Percentiles rank a stretch among this genome's conserved stretches.
Evolutionary conservation across 2,113 vertebrate species (phyloP).

Genomic region (Nyctereutes procyonoides): DNA sequence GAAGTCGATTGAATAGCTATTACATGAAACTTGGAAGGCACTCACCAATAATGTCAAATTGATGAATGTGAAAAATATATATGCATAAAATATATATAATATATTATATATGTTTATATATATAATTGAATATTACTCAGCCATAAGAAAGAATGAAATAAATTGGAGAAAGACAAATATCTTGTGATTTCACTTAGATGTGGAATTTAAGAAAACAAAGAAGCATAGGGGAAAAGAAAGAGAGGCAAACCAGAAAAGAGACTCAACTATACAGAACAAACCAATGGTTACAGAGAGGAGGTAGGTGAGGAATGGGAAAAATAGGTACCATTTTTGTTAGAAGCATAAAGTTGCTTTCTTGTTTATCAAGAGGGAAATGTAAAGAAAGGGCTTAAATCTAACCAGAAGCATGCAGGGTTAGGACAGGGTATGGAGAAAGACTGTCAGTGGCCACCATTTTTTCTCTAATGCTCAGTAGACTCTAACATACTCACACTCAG

Average conservation of each 20-base stretch:
- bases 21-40: background rate
- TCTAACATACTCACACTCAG: background rate
- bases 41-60: background rate
- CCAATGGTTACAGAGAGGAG: background rate
- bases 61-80: background rate
- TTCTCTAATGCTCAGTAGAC: background rate
- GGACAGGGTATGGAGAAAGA: background rate
- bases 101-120: too few species aligned
- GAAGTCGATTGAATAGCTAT: background rate
- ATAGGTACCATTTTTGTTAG: background rate
- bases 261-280: background rate
- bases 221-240: background rate
- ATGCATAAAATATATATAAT: background rate
- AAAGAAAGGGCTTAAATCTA: background rate
- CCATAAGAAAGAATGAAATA: background rate
- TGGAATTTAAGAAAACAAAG: background rate
- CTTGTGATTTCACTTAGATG: background rate
- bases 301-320: background rate
- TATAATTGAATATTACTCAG: too few species aligned
- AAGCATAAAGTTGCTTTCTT: background rate
- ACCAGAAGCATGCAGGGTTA: background rate
- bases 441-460: background rate
- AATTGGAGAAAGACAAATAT: background rate
- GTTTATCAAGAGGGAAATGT: background rate
- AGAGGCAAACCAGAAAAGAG: background rate